Base-by-base conservation (phyloP, 2,797 vertebrate species). In the Acanthis flammea region DNA sequence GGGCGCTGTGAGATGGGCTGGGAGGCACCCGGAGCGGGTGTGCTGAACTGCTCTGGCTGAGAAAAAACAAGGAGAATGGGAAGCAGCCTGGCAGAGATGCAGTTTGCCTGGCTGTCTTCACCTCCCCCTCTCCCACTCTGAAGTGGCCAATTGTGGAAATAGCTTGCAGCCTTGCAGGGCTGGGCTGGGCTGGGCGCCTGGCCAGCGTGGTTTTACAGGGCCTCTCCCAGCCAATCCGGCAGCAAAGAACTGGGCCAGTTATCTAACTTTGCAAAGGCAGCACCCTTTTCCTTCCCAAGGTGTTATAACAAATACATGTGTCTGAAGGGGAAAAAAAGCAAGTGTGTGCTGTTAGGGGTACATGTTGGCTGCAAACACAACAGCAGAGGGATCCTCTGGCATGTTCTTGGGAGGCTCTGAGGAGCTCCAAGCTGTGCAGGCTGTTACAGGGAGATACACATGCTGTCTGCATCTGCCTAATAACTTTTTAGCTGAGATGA, bases 231-330 rank as follows among this genome's bases (percentile, higher is more conserved):
- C 97, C 97, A 98, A 97, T 97, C 97, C 96, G 68, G 89, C 87
- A 67, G 91, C 89, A 22, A 95, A 96, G 96, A 97, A 97, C 75
- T 96, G 92, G 78, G 96, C 94, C 97, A 96, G 97, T 98, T 98
- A 98, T 93, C 97, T 98, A 98, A 98, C 97, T 98, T 96, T 88
- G 92, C 77, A 61, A 96, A 94, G 94, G 90, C 96, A 94, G 96
- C 93, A 90, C 92, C 93, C 91, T 92, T 96, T 94, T 95, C 61
- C 79, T 94, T 94, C 89, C 87, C 85, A 77, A 93, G 86, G 90
- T 94, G 93, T 92, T 96, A 45, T 85, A 94, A 95, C 79, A 84
- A 88, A 92, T 62, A 66, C 24, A 60, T 58, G 31, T 5, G 6
- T 23, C 3, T 21, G 9, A 22, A 47, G 9, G 14, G 30, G 42